Evolutionary conservation across 2,113 vertebrate genomes (phyloP).

Genomic region (Beaufortia kweichowensis): DNA sequence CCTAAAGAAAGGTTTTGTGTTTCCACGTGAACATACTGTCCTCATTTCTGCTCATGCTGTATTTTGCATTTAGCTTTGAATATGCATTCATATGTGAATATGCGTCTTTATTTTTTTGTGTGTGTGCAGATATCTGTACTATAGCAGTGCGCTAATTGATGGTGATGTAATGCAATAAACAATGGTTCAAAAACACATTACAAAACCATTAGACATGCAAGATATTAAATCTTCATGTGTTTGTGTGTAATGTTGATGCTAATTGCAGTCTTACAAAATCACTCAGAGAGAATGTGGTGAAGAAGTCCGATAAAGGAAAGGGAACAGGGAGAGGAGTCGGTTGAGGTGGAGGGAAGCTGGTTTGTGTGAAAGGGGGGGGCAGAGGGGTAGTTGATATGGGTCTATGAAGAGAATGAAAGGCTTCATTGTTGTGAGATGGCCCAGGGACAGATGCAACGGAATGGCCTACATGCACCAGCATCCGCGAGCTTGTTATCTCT

Average conservation of each 20-base stretch:
- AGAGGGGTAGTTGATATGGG: slow-evolving; percentile 20
- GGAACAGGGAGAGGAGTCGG: neutral
- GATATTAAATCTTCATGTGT: neutral
- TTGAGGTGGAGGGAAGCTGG: neutral
- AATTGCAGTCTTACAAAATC: slow-evolving; percentile 9
- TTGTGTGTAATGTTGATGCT: neutral
- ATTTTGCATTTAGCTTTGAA: no score
- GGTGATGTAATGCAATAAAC: no score
- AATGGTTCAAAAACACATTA: no score
- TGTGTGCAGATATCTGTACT: no score
- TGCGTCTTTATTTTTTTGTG: no score
- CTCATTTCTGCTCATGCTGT: no score
- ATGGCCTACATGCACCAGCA: slow-evolving; percentile 34
- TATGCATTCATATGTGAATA: no score
- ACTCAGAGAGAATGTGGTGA: slow-evolving; percentile 8
- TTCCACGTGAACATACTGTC: no score
- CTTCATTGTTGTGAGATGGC: slow-evolving; percentile 45
- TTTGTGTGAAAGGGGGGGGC: neutral
- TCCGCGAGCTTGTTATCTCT: slow-evolving; percentile 11
- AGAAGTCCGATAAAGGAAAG: slow-evolving; percentile 17
- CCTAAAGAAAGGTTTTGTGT: no score
- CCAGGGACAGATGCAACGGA: slow-evolving; percentile 35
- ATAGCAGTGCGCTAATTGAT: no score
- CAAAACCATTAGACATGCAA: no score
- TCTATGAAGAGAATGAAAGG: slow-evolving; percentile 41